These are phyloP conservation scores for Coelinius sp. DNA, from an alignment of 2,888 invertebrate genomes.

Conservation along the genomic window DNA sequence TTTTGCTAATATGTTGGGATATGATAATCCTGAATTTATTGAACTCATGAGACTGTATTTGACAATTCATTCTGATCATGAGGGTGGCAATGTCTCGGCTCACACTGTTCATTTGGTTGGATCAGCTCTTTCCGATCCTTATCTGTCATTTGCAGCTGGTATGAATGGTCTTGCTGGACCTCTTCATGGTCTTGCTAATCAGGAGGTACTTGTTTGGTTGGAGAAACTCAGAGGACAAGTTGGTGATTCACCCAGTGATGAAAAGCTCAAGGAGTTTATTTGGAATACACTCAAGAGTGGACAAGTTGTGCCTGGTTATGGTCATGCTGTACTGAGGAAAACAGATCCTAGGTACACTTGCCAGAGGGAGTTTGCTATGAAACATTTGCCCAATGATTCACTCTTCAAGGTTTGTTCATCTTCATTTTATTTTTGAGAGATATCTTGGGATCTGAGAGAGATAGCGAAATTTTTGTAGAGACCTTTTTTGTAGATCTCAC, in stretches of 20 bases:
- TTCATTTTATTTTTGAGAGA: not conserved
- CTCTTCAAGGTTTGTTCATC: conserved; percentile 80
- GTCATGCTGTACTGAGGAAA: conserved; percentile 95
- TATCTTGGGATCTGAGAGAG: too few relatives aligned
- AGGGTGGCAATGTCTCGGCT: conserved; percentile 96
- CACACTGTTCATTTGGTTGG: conserved; percentile 95
- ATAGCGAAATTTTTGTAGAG: too few relatives aligned
- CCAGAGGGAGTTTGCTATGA: conserved; percentile 94
- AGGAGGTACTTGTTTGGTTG: conserved; percentile 93
- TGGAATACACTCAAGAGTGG: conserved; percentile 97
- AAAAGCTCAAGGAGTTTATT: conserved; percentile 95
- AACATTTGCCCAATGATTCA: conserved; percentile 92
- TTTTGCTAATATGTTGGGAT: conserved; percentile 93
- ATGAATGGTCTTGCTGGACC: conserved; percentile 96
- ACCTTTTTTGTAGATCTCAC: too few relatives aligned
- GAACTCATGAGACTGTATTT: conserved; percentile 95
- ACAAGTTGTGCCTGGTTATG: conserved; percentile 97
- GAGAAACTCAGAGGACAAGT: conserved; percentile 90
- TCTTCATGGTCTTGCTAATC: conserved; percentile 95
- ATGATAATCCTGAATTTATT: conserved; percentile 85
- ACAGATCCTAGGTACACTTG: conserved; percentile 94
- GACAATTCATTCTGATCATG: conserved; percentile 94
- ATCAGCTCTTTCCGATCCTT: conserved; percentile 94
- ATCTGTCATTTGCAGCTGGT: conserved; percentile 92
- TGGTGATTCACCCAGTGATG: conserved; percentile 88